A percentile compares a stretch with the other conserved stretches of the same genome.
phyloP scores from a whole-genome alignment of 2,888 invertebrate species.

The Auanema freiburgensis region DNA sequence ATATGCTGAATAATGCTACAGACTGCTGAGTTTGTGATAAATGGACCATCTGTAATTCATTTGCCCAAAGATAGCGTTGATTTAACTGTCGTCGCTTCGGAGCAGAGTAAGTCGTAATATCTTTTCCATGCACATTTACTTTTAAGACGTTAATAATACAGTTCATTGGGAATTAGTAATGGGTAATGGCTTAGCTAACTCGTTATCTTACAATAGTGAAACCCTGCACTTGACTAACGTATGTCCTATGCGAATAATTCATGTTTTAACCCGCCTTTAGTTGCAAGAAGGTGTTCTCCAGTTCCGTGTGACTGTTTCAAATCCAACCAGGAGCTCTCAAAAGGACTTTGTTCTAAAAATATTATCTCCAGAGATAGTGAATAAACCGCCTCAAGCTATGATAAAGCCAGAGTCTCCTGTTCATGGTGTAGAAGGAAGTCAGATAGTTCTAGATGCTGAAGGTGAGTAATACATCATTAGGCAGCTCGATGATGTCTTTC shows the following conservation, averaged over 20 bases:
- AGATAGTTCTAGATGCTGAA: conserved; percentile 36
- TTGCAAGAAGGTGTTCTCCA: conserved; percentile 13
- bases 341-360: conserved; percentile 9
- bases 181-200: conserved; percentile 16
- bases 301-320: conserved; percentile 18
- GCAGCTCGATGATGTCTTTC: too few species aligned
- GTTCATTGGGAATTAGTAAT: conserved; percentile 15
- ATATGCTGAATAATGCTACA: too few species aligned
- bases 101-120: neutral
- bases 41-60: too few species aligned
- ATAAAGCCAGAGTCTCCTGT: conserved; percentile 29
- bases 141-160: neutral
- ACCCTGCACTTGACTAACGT: conserved; percentile 12
- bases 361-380: conserved; percentile 17
- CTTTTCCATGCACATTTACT: neutral
- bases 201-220: conserved; percentile 11
- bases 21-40: too few species aligned
- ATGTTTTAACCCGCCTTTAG: conserved; percentile 4
- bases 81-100: neutral
- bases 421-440: conserved; percentile 22
- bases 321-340: conserved; percentile 1
- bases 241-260: too few species aligned
- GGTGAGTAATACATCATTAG: conserved; percentile 10
- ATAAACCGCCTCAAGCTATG: conserved; percentile 24
- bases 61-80: too few species aligned